Evolutionary conservation across 2,888 invertebrate genomes (phyloP), one percentile per base, ranked within the genome.

Genomic region (Synanthedon formicaeformis): DNA sequence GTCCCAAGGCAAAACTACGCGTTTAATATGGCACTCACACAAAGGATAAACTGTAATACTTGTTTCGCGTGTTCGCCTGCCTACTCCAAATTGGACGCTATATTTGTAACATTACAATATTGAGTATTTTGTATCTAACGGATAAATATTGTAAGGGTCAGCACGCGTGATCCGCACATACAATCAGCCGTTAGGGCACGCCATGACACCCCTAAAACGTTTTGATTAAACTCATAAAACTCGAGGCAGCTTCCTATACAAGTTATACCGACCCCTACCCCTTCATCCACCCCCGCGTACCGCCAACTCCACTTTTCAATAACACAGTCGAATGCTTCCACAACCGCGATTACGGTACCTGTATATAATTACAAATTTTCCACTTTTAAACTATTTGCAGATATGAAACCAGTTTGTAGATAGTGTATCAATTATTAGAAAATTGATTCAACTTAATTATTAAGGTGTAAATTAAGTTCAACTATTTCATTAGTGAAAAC

Each of bases 151-250:
- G 69, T 62, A 60, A 58, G 66, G 75, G 73, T 79, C 78, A 77
- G 77, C 77, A 74, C 75, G 75, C 73, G 74, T 80, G 75, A 73
- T 73, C 68, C 62, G 63, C 64, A 69, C 74, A 76, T 76, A 77
- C 78, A 80, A 81, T 81, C 76, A 77, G 69, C 73, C 74, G 74
- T 77, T 75, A 73, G 66, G 69, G 68, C 72, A 68, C 69, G 67
- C 72, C 73, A 73, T 78, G 77, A 76, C 80, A 77, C 75, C 78
- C 75, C 75, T 78, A 68, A 73, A 78, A 75, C 77, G 74, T 76
- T 84, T 84, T 85, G 82, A 85, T 85, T 85, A 84, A 85, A 85
- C 73, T 81, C 81, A 78, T 83, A 83, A 82, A 84, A 80, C 71
- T 78, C 66, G 60, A 71, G 71, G 73, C 71, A 73, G 67, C 62